Evolutionary conservation across 2,888 invertebrate genomes (phyloP).

Genomic region (Tetranychus truncatus): DNA sequence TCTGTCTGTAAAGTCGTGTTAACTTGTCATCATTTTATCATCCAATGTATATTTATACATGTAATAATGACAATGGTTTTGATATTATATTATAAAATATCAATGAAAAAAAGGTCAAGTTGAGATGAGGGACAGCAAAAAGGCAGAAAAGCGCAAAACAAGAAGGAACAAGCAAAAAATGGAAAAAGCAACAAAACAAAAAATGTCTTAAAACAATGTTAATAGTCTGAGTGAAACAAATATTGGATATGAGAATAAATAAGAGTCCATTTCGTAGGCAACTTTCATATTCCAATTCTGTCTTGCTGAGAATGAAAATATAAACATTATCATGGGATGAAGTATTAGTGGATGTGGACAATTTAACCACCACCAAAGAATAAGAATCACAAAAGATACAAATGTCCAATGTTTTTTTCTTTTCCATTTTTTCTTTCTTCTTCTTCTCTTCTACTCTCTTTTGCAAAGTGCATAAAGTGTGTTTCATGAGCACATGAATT

Average conservation of each 20-base stretch:
- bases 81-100: no score
- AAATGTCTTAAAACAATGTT: no score
- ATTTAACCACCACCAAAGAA: not conserved
- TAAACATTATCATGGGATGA: not conserved
- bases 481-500: no score
- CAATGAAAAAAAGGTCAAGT: no score
- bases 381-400: not conserved
- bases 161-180: no score
- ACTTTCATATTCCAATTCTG: not conserved
- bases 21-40: slow-evolving; percentile 1
- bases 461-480: not conserved
- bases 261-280: no score
- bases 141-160: no score
- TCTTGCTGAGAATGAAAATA: not conserved
- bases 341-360: not conserved
- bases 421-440: not conserved
- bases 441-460: not conserved
- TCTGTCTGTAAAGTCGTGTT: not conserved
- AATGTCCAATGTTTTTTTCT: not conserved
- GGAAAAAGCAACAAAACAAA: no score
- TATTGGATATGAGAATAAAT: no score
- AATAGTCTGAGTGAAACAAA: no score
- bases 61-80: not conserved
- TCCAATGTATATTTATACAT: not conserved
- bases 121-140: no score